Evolutionary conservation across 1,140 invertebrate genomes (phyloP), one percentile per base, ranked within the genome.

Genomic region (Pogonognathellus flavescens): DNA sequence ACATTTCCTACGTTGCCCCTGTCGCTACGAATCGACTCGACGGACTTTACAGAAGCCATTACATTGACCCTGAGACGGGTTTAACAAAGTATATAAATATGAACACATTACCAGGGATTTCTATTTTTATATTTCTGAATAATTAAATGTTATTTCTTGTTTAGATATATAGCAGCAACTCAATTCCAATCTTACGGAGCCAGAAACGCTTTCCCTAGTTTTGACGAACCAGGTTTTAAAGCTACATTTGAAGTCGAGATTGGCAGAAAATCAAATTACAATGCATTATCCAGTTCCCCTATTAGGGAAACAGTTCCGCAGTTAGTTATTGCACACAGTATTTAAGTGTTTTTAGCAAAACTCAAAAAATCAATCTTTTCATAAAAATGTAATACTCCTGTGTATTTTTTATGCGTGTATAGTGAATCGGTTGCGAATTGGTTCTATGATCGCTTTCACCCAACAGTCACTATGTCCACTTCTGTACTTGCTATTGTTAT

Each of bases 401-500:
- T 70, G 50, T 82, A 49, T n/a, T n/a, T 57, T 10, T 52, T 16
- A 49, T n/a, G n/a, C 41, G 9, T 50, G 4, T 3, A 13, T 8
- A 76, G 70, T 85, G 25, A 80, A 59, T n/a, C 18, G 18, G 55
- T 70, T 5, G n/a, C 22, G 0, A 66, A 66, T 52, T 85, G 86
- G 86, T n/a, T 31, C 11, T 81, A 53, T 8, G 80, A 87, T 18
- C 70, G 16, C 55, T 86, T 57, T 66, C 57, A 59, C 2, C 18
- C 57, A 18, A 76, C 85, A 0, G 82, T 84, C 31, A 13, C 49
- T 50, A 97, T 97, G 95, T 95, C 95, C 0, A 96, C 95, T 0
- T 97, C 97, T 90, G 90, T 97, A 8, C 92, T 97, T 0, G 95
- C 95, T 4, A 95, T 94, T 89, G 92, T 94, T 14, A 92, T 97